Base-by-base conservation (phyloP, 2,888 invertebrate genomes). In the Cyclophora albipunctata region DNA sequence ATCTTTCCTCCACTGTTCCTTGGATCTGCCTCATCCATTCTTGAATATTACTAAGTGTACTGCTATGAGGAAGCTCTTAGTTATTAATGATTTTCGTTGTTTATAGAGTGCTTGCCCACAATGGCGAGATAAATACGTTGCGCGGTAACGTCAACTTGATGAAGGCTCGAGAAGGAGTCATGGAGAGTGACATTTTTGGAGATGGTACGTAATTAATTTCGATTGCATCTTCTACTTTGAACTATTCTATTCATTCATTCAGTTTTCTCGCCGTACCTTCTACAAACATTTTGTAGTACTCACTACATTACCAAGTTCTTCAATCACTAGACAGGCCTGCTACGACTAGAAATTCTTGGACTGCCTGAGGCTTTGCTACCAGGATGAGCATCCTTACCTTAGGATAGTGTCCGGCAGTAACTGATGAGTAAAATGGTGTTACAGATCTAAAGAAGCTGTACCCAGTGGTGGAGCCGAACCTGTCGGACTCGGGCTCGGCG, bases 111-210 rank as follows among this genome's bases (percentile, higher is more conserved):
- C 89, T 99, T 64, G 99, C 99, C 57, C 99, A 99, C 90, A 99
- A 99, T 88, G 99, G 99, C 58, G 99, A 99, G 90, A 99, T 99
- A 82, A 99, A 99, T 90, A 99, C 99, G 7, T 91, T 99, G 64
- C 93, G 98, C 58, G 99, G 99, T 64, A 99, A 99, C 81, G 96
- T 98, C 5, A 99, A 99, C 85, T 91, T 96, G 62, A 99, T 99
- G 99, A 96, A 97, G 78, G 99, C 99, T 49, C 93, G 99, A 50
- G 99, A 99, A 82, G 99, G 99, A 52, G 96, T 98, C 40, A 98
- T 99, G 98, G 92, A 94, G 74, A 97, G 95, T 74, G 90, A 93
- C 6, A 75, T 92, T 42, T 98, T 93, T 78, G 97, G 97, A 3
- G 93, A 95, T 52, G 92, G 89, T 87, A 61, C 58, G 73, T 62